These are phyloP conservation scores for Aphaenogaster ashmeadi DNA, from an alignment of 1,140 invertebrate species.

Conservation along the genomic window DNA sequence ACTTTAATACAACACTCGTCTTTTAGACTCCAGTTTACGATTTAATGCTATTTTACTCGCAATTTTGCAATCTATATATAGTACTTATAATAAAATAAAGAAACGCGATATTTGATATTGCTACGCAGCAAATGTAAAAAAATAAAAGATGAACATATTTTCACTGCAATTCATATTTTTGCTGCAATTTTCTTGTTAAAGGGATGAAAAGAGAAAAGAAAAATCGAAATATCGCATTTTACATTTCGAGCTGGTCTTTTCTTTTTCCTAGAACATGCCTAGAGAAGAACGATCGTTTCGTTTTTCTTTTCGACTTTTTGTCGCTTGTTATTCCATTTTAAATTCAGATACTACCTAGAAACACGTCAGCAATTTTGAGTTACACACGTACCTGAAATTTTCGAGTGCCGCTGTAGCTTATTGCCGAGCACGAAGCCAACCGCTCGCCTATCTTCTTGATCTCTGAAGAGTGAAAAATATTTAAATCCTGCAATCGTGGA, in stretches of 20 bases:
- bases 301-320: constrained; percentile 23
- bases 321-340: not conserved
- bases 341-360: constrained; percentile 41
- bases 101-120: not conserved
- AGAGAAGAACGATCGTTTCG: not conserved
- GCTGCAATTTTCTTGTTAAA: not conserved
- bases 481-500: constrained; percentile 79
- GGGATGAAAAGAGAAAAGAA: not conserved
- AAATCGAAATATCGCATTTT: not conserved
- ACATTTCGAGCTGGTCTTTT: not conserved
- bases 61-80: not conserved
- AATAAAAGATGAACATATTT: not conserved
- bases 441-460: constrained; percentile 82
- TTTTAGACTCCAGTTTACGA: not conserved
- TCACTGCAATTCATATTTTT: not conserved
- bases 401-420: constrained; percentile 78
- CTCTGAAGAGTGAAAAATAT: constrained; percentile 84
- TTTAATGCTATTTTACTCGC: not conserved
- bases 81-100: not conserved
- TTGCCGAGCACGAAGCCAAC: constrained; percentile 85
- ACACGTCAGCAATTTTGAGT: constrained; percentile 69
- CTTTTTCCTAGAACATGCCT: not conserved
- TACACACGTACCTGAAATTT: constrained; percentile 72
- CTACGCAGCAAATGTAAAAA: not conserved
- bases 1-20: not conserved